Percentiles rank a stretch among this genome's conserved stretches.
phyloP scores from a whole-genome alignment of 2,888 invertebrate species.

The Diogma glabrata region DNA sequence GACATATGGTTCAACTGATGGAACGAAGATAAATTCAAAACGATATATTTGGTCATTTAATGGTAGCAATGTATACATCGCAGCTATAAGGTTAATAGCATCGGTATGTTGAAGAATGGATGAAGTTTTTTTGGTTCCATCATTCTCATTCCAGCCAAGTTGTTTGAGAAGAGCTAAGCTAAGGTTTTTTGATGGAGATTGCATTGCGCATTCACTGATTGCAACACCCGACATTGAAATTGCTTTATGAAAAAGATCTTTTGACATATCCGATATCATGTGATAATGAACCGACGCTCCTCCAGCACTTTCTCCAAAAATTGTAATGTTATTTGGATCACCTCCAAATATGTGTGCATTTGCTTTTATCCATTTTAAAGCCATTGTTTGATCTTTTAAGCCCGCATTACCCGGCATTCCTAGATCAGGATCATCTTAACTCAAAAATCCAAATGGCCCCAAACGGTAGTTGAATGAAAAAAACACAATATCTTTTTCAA shows the following conservation, averaged over 20 bases:
- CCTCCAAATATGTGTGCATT: conserved; percentile 8
- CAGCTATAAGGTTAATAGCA: conserved; percentile 28
- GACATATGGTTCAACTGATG: conserved; percentile 30
- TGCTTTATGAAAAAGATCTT: conserved; percentile 32
- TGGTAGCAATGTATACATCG: too few species aligned
- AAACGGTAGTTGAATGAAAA: conserved; percentile 29
- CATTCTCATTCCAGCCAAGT: conserved; percentile 28
- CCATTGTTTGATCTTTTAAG: conserved; percentile 24
- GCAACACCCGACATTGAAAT: conserved; percentile 33
- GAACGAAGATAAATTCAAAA: conserved; percentile 27
- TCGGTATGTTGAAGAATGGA: conserved; percentile 32
- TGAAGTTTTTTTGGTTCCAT: conserved; percentile 31
- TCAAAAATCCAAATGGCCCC: conserved; percentile 32
- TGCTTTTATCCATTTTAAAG: conserved; percentile 28
- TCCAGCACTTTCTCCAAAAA: conserved; percentile 32
- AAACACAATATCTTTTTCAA: conserved; percentile 37
- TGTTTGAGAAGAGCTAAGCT: conserved; percentile 29
- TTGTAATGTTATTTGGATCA: conserved; percentile 1
- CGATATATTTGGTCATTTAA: background rate
- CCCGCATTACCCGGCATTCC: conserved; percentile 32
- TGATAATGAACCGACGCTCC: conserved; percentile 38
- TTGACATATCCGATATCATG: conserved; percentile 38
- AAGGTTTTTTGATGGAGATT: conserved; percentile 28
- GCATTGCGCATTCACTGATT: too few species aligned
- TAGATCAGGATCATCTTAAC: conserved; percentile 28